Evolutionary conservation across 1,140 invertebrate species (phyloP), one percentile per base, ranked within the genome.

Genomic region (Pseudomyrmex concolor): DNA sequence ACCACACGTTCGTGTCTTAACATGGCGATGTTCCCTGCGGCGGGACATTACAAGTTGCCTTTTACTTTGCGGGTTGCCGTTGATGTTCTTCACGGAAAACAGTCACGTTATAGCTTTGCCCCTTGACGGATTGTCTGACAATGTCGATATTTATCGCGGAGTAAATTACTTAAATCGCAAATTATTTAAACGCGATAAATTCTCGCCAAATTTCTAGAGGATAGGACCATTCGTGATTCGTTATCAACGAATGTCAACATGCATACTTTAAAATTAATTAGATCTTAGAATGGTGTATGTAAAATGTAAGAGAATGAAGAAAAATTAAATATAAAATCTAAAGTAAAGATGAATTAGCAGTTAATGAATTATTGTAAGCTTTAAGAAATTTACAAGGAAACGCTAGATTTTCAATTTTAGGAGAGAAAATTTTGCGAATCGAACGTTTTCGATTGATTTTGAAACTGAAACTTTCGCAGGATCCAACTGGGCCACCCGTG

Each of bases 1-100:
- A 34, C 34, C 34, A 7, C 85, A 67, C 81, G 59, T 88, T 63
- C 68, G 77, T 74, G 25, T 71, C 86, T 84, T 43, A 81, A 87
- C 82, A 88, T 88, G 82, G 86, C 84, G 59, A 87, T 68, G 84
- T 57, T 45, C 60, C 62, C 76, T 43, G 13, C 80, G 51, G 64
- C 64, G 55, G 67, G 84, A 85, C 67, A 54, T 34, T 12, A 55
- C 55, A 34, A 25, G 48, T 25, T 25, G 57, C 55, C 45, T 43
- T 43, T 82, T 55, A 63, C 63, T 74, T 63, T 57, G 60, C 57
- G 45, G 13, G n/a, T n/a, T n/a, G n/a, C n/a, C 15, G n/a, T 45
- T 62, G 22, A 5, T 25, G 15, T 17, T 9, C n/a, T 17, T 25
- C 59, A 17, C 45, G 78, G 43, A 50, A 55, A 63, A 48, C n/a